Percentiles rank a stretch among this genome's conserved stretches.
Evolutionary conservation across 2,888 invertebrate species (phyloP).

Genomic region (Sisyra nigra): DNA sequence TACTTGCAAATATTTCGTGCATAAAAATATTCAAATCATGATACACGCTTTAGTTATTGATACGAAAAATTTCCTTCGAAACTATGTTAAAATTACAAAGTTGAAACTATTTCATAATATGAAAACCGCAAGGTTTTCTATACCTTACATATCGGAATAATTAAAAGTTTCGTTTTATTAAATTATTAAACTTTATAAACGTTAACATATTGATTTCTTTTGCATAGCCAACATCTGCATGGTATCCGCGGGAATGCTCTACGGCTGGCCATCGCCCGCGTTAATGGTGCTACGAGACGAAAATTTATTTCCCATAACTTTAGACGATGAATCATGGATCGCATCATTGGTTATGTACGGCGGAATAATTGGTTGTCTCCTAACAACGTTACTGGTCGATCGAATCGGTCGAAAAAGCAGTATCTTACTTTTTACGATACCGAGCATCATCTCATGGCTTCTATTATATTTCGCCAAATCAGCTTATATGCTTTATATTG

Average conservation of each 20-base stretch:
- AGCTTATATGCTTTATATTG: constrained; percentile 32
- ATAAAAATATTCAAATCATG: too few species aligned
- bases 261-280: constrained; percentile 37
- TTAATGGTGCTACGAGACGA: constrained; percentile 25
- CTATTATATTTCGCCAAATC: constrained; percentile 36
- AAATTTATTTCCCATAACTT: constrained; percentile 27
- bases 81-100: too few species aligned
- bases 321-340: constrained; percentile 34
- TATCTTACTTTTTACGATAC: constrained; percentile 35
- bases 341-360: constrained; percentile 42
- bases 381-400: constrained; percentile 41
- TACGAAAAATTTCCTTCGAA: too few species aligned
- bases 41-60: too few species aligned
- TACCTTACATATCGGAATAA: too few species aligned
- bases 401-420: constrained; percentile 40
- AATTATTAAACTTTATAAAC: too few species aligned
- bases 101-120: too few species aligned
- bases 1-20: too few species aligned
- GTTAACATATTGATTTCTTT: not conserved
- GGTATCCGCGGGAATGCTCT: constrained; percentile 36
- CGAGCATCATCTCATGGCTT: constrained; percentile 39
- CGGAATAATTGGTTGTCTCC: constrained; percentile 39
- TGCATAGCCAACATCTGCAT: constrained; percentile 34
- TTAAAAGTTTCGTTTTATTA: too few species aligned
- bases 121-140: too few species aligned